These are phyloP conservation scores for Whitmania pigra DNA, from an alignment of 1,140 invertebrate species.

Conservation along the genomic window DNA sequence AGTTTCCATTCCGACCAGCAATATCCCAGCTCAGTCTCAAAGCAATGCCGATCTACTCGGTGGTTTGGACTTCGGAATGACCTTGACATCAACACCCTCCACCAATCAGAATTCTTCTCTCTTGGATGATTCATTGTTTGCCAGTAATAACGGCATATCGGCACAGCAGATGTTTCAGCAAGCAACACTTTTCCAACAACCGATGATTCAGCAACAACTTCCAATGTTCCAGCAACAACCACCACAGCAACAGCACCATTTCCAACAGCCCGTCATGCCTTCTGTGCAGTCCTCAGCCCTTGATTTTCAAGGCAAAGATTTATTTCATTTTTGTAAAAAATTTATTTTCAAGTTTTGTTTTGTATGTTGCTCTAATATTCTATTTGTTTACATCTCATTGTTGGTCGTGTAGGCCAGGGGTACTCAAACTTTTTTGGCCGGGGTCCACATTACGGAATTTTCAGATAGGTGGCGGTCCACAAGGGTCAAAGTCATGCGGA, in stretches of 20 bases:
- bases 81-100: background rate
- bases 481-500: too few species aligned
- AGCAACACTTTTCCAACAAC: conserved; percentile 5
- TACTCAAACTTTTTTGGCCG: too few species aligned
- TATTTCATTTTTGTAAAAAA: too few species aligned
- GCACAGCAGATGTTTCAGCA: too few species aligned
- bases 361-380: too few species aligned
- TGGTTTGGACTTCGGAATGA: background rate
- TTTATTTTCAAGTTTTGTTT: too few species aligned
- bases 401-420: too few species aligned
- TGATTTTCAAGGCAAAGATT: too few species aligned
- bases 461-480: too few species aligned
- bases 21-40: background rate
- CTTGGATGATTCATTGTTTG: background rate
- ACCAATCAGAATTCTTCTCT: background rate
- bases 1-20: too few species aligned
- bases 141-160: background rate
- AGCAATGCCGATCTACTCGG: conserved; percentile 4
- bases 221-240: background rate
- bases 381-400: too few species aligned
- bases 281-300: background rate
- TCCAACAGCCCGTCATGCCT: background rate
- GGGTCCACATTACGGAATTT: too few species aligned
- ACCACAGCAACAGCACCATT: background rate
- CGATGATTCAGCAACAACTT: background rate